A percentile compares a stretch with the other conserved stretches of the same genome.
Evolutionary conservation across 2,888 invertebrate species (phyloP).

Genomic region (Thymelicus lineola): DNA sequence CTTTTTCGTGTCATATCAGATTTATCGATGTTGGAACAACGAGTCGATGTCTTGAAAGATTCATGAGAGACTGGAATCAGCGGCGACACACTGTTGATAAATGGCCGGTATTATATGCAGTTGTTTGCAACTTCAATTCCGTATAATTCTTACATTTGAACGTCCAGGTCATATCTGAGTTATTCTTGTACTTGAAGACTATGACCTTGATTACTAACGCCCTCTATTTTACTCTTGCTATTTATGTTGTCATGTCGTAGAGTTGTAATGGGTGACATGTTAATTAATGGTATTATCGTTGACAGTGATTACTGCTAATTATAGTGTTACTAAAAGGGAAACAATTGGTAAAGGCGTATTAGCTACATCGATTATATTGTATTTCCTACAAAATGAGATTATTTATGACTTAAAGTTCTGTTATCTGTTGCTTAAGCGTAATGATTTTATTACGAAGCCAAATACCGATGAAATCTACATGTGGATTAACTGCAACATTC

Average conservation of each 20-base stretch:
- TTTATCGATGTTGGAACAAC: constrained; percentile 25
- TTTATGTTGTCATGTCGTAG: background rate
- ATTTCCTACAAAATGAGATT: background rate
- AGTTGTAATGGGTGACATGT: background rate
- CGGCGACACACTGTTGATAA: constrained; percentile 57
- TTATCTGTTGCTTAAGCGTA: too few relatives aligned
- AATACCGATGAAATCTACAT: too few relatives aligned
- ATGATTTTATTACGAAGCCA: too few relatives aligned
- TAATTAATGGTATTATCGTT: background rate
- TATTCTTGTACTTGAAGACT: constrained; percentile 52
- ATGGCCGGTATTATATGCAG: constrained; percentile 70
- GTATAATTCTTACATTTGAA: constrained; percentile 72
- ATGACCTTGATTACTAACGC: constrained; percentile 55
- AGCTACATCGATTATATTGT: background rate
- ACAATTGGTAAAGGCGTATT: background rate
- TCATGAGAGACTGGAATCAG: constrained; percentile 65
- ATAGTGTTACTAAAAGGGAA: background rate
- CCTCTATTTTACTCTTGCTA: background rate
- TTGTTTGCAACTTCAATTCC: constrained; percentile 65
- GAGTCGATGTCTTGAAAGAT: constrained; percentile 49
- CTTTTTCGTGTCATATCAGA: constrained; percentile 36
- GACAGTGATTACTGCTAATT: background rate
- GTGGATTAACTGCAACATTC: too few relatives aligned
- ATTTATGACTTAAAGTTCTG: background rate
- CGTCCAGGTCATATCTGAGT: constrained; percentile 67